Evolutionary conservation across 2,797 vertebrate species (phyloP), one percentile per base, ranked within the genome.

Genomic region (Tamandua tetradactyla): DNA sequence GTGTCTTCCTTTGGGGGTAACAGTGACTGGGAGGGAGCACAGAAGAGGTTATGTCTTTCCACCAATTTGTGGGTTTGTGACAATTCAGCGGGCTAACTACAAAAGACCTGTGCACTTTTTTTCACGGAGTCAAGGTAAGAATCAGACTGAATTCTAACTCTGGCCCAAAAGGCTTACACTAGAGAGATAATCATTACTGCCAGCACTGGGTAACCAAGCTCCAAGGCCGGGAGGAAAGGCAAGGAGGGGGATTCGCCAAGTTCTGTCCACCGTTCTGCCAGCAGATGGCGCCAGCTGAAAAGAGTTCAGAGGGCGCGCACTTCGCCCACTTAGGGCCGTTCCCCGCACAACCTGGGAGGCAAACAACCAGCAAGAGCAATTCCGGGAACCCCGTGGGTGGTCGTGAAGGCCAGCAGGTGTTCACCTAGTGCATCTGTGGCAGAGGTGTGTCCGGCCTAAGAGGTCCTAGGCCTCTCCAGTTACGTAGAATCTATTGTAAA

Each of bases 211-310:
- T 22, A 20, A 80, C 4, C 61, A 12, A 55, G n/a, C 52, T 89
- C 59, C 79, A 32, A 69, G 49, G 18, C 3, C 0, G 20, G 22
- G 84, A 55, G 23, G 35, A 37, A n/a, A 83, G 49, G 32, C 27
- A 18, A 35, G 40, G 12, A 40, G 55, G 37, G 37, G 18, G 44
- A 20, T 14, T 40, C 3, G 3, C 32, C 22, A 25, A 0, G 1
- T 44, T 5, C 61, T 25, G 32, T 6, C 6, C 49, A 14, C 6
- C 2, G 0, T 72, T 62, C 30, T 62, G 69, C 89, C 94, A 88
- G 89, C 86, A 96, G 94, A 94, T 66, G 78, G 94, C 82, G 42
- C 61, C 47, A 30, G 75, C 57, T 71, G 32, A 2, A 71, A 62
- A 66, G 17, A 49, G 40, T 22, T 0, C 1, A 22, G 71, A 82